Evolutionary conservation across 1,140 invertebrate genomes (phyloP).

Genomic region (Pinna nobilis): DNA sequence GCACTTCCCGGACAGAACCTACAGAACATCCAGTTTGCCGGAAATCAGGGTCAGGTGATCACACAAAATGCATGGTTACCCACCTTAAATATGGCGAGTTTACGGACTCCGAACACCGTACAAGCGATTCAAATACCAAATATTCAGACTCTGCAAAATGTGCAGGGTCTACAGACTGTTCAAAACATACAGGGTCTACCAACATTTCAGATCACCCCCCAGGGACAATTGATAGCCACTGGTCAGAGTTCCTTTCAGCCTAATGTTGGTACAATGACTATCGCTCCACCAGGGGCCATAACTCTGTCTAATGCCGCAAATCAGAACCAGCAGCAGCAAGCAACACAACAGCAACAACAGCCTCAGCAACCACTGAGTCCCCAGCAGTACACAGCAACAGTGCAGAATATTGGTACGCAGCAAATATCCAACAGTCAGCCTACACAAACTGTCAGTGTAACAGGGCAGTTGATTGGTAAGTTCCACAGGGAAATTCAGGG

Average conservation of each 20-base stretch:
- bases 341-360: constrained; percentile 65
- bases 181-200: constrained; percentile 39
- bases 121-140: constrained; percentile 72
- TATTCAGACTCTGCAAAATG: constrained; percentile 53
- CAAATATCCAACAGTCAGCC: no score
- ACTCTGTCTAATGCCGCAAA: constrained; percentile 22
- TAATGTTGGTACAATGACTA: constrained; percentile 58
- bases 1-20: constrained; percentile 31
- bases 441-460: no score
- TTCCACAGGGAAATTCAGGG: no score
- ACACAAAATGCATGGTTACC: constrained; percentile 47
- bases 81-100: constrained; percentile 45
- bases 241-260: constrained; percentile 53
- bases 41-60: constrained; percentile 47
- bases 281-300: constrained; percentile 50
- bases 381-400: constrained; percentile 43
- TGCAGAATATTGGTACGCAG: constrained; percentile 40
- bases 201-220: constrained; percentile 52
- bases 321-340: constrained; percentile 60
- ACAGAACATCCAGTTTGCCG: constrained; percentile 41
- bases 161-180: constrained; percentile 44
- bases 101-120: constrained; percentile 51
- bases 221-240: constrained; percentile 64
- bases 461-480: background rate
- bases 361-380: constrained; percentile 61